phyloP scores from a whole-genome alignment of 1,140 invertebrate species.

The Pentalonia nigronervosa region DNA sequence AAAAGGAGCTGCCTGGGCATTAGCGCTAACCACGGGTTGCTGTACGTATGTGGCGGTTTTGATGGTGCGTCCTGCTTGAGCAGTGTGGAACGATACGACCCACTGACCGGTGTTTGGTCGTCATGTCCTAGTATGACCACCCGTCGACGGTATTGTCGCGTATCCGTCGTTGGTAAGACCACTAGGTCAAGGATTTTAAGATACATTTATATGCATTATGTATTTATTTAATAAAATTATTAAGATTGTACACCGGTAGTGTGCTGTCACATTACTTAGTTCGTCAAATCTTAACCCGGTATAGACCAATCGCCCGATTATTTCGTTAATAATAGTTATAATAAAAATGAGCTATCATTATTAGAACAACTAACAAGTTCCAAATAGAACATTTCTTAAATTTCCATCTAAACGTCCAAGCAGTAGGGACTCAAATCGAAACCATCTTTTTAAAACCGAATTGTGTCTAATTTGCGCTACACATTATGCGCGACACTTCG shows the following conservation, averaged over 20 bases:
- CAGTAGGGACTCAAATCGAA: no score
- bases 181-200: background rate
- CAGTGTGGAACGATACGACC: conserved; percentile 75
- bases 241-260: no score
- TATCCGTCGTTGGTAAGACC: conserved; percentile 69
- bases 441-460: no score
- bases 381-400: no score
- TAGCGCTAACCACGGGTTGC: conserved; percentile 71
- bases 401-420: no score
- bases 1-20: conserved; percentile 74
- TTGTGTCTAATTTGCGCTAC: no score
- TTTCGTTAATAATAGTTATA: no score
- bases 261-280: background rate
- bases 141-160: conserved; percentile 71
- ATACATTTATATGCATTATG: background rate
- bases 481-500: no score
- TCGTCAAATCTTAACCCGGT: background rate
- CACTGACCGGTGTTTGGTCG: conserved; percentile 72
- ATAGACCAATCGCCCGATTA: no score
- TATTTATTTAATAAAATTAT: background rate
- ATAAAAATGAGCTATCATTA: no score
- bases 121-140: conserved; percentile 74
- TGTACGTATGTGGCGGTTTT: conserved; percentile 78
- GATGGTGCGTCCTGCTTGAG: conserved; percentile 76
- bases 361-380: no score